A percentile compares a stretch with the other conserved stretches of the same genome.
These are phyloP conservation scores for Coptotermes formosanus DNA, from an alignment of 1,140 invertebrate genomes.

Conservation along the genomic window DNA sequence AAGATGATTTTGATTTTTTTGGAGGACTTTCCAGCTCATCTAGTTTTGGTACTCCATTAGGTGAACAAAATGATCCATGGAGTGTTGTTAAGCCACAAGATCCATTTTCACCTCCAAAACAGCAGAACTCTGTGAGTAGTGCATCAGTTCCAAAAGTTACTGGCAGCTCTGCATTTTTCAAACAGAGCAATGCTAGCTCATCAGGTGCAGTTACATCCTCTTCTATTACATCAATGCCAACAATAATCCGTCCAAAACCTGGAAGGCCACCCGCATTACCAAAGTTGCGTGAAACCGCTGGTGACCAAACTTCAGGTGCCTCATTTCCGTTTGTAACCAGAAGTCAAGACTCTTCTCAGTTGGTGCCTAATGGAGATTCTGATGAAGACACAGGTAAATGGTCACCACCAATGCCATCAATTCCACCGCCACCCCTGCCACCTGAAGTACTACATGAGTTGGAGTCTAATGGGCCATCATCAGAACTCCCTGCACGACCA, in stretches of 20 bases:
- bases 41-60: background rate
- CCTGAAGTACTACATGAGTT: constrained; percentile 48
- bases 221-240: constrained; percentile 55
- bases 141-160: background rate
- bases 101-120: constrained; percentile 49
- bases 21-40: constrained; percentile 34
- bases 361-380: background rate
- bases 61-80: constrained; percentile 29
- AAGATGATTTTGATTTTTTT: constrained; percentile 70
- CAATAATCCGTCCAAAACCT: constrained; percentile 60
- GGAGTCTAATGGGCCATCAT: background rate
- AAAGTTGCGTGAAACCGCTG: background rate
- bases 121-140: constrained; percentile 23
- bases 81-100: constrained; percentile 37
- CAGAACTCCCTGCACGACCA: constrained; percentile 37
- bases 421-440: constrained; percentile 71
- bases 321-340: background rate
- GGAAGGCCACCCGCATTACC: constrained; percentile 39
- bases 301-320: background rate
- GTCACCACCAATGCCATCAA: constrained; percentile 74
- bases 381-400: constrained; percentile 36
- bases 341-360: too few species aligned
- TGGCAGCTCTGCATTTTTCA: constrained; percentile 35
- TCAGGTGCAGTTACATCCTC: constrained; percentile 42
- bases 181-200: constrained; percentile 44